Evolutionary conservation across 2,888 invertebrate genomes (phyloP), one percentile per base, ranked within the genome.

Genomic region (Acrocyrtus sp.): DNA sequence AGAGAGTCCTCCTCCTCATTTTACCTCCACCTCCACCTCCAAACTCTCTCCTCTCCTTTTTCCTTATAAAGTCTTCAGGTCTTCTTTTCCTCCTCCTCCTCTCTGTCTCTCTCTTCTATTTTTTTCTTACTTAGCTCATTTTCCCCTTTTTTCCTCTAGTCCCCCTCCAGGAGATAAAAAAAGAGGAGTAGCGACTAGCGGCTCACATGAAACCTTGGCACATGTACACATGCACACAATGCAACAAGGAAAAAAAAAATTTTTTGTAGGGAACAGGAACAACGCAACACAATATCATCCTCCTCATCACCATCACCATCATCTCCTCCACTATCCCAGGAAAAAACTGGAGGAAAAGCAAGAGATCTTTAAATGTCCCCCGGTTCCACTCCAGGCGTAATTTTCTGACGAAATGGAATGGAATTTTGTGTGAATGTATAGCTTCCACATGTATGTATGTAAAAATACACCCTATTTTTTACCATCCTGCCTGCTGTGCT

Each of bases 301-400:
- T n/a, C n/a, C n/a, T n/a, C n/a, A n/a, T n/a, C n/a, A n/a, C n/a
- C n/a, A n/a, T n/a, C n/a, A n/a, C n/a, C n/a, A n/a, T n/a, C n/a
- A n/a, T n/a, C n/a, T n/a, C n/a, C n/a, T n/a, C n/a, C n/a, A n/a
- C n/a, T n/a, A n/a, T n/a, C n/a, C n/a, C n/a, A 22, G 58, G 27
- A 58, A 51, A 27, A 66, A 48, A 57, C 26, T 57, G 24, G 26
- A 45, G 47, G 60, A 74, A 56, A 65, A 62, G 56, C n/a, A 53
- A 73, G 72, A 74, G 76, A 74, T 77, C 72, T 77, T 67, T 67
- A 74, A 77, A 77, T 72, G 77, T 54, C 77, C 69, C 61, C 53
- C 57, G 66, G 77, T 56, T 50, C 15, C 47, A 56, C 77, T 57
- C 22, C 17, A 15, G 72, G 77, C 74, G 61, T 51, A 39, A n/a